Base-by-base conservation (phyloP, 2,888 invertebrate genomes). In the Epicampocera succincta region DNA sequence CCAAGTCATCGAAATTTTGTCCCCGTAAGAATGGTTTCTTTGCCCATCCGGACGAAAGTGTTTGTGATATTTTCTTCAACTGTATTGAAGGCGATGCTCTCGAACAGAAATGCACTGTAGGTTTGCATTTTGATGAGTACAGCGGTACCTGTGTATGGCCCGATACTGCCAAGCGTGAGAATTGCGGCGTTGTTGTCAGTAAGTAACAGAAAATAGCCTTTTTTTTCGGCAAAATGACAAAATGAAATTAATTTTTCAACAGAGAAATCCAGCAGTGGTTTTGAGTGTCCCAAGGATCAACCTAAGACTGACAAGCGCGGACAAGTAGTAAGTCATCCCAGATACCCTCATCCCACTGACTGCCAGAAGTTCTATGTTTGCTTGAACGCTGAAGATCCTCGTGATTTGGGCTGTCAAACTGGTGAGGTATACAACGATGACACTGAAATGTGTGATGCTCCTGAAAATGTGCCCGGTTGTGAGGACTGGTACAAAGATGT, bases 331-430 rank as follows among this genome's bases (percentile, higher is more conserved):
- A 94, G 96, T 29, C 97, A 97, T 91, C 97, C 97, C 21, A 96
- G 96, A 90, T 97, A 93, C 91, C 92, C 97, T 1, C 96, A 97
- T 92, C 95, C 96, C 46, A 94, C 93, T 40, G 97, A 98, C 91
- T 98, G 97, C 92, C 96, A 97, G 91, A 94, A 96, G 87, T 97
- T 97, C 94, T 97, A 97, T 91, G 96, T 97, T 38, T 97, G 97
- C 90, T 91, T 97, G 86, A 97, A 95, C 90, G 96, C 96, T 13
- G 92, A 94, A 33, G 96, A 95, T 85, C 97, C 97, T n/a, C 93
- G 97, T 83, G 96, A 96, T 90, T 94, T 96, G 84, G 96, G 96
- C 40, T 97, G 97, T 92, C 93, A 94, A 87, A 93, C 94, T 71
- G 97, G 97, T 78, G 96, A 96, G 89, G 98, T 97, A n/a, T 98